Evolutionary conservation across 2,888 invertebrate species (phyloP).

Genomic region (Dioctria linearis): DNA sequence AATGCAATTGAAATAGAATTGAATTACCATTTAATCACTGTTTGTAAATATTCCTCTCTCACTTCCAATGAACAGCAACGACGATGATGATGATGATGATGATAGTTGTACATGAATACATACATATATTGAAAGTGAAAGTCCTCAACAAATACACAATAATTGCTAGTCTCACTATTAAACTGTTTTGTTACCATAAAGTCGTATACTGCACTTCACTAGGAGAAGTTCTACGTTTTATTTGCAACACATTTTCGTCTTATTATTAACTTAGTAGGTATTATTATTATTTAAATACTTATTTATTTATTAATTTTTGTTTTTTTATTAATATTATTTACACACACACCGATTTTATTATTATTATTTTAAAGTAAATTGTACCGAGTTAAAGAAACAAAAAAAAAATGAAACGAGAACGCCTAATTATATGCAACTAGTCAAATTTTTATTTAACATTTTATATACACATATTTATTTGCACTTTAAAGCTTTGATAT

Average conservation of each 20-base stretch:
- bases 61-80: constrained; percentile 19
- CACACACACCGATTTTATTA: background rate
- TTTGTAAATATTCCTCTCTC: constrained; percentile 57
- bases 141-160: constrained; percentile 51
- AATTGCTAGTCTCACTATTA: constrained; percentile 36
- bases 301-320: background rate
- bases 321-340: constrained; percentile 1
- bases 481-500: background rate
- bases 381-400: background rate
- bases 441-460: constrained; percentile 4
- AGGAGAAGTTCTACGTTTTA: background rate
- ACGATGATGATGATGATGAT: constrained; percentile 19
- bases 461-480: constrained; percentile 12
- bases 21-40: constrained; percentile 58
- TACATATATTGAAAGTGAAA: constrained; percentile 56
- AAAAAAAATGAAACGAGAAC: background rate
- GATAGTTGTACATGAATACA: constrained; percentile 36
- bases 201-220: background rate
- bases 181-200: constrained; percentile 1
- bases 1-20: constrained; percentile 56
- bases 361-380: background rate
- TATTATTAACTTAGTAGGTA: too few relatives aligned
- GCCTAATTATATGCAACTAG: background rate
- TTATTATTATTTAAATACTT: background rate
- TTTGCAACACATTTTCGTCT: background rate